These are phyloP conservation scores for Acanthochromis polyacanthus DNA, from an alignment of 2,113 vertebrate genomes.

Conservation along the genomic window DNA sequence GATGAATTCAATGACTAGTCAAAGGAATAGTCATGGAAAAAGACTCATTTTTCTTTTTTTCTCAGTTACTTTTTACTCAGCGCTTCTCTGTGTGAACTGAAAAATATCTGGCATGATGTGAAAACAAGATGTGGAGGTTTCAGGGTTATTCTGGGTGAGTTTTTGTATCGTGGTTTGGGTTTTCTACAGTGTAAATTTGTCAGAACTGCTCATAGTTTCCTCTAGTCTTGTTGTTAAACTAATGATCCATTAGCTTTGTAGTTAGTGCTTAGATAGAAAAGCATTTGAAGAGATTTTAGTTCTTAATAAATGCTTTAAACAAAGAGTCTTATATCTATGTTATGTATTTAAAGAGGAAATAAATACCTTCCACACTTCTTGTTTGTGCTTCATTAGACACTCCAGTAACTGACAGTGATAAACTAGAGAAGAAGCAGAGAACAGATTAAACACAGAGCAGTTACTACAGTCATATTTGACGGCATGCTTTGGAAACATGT, in stretches of 20 bases:
- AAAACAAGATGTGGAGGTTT: background rate
- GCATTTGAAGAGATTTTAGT: too few species aligned
- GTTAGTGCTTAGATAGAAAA: too few species aligned
- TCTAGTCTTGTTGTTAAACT: background rate
- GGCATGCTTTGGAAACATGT: background rate
- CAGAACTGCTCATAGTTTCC: background rate
- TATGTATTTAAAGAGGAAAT: conserved; percentile 59
- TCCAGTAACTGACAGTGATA: conserved; percentile 99
- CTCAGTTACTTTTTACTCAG: too few species aligned
- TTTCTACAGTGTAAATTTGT: background rate
- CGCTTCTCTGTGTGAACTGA: background rate
- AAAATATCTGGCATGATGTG: background rate
- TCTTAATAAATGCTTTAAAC: background rate
- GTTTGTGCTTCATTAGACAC: conserved; percentile 99
- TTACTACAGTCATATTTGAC: background rate
- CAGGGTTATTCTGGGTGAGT: background rate
- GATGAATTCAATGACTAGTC: too few species aligned
- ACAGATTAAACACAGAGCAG: background rate
- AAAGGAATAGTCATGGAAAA: too few species aligned
- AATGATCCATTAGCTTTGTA: background rate
- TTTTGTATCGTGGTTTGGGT: background rate
- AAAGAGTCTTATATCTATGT: background rate
- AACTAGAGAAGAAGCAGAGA: conserved; percentile 82
- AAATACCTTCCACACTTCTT: conserved; percentile 99
- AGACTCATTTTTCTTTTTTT: too few species aligned